Base-by-base conservation (phyloP, 2,888 invertebrate species). In the Apeira syringaria region DNA sequence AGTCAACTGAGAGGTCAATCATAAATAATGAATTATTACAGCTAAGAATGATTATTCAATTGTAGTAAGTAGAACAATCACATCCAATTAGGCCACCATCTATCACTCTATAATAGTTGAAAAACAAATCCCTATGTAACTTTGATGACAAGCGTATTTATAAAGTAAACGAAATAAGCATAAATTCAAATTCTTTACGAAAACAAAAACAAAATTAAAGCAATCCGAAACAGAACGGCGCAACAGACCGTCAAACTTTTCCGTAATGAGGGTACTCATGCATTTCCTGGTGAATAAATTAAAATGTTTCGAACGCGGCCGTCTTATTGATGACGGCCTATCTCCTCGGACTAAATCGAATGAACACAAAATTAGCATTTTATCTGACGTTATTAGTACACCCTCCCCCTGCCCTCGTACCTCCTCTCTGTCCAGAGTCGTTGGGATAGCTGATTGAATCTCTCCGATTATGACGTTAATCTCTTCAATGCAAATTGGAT, bases 341-440 rank as follows among this genome's bases (percentile, higher is more conserved):
- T 80, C 79, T 74, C 59, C 68, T 70, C 65, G 53, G 39, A 65
- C 72, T 70, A 80, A 86, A 88, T 88, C 81, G 84, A 88, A 88
- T 80, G 84, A 86, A 86, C 79, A 88, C 86, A 88, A 85, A 86
- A 88, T 88, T 88, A 81, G 81, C 88, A 88, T 87, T 87, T 88
- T 88, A 87, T 87, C 86, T 81, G 56, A 68, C 80, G 79, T 81
- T 87, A 87, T 87, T 86, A 87, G 84, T 80, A 80, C 51, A 45
- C 53, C 57, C 56, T 43, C 57, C 36, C 45, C 47, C 48, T n/a
- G n/a, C 51, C 39, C 41, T 39, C 49, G 56, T 58, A 61, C 59
- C 58, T 60, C 67, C 64, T 67, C 70, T 66, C 78, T 75, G 79
- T 75, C 78, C 76, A 72, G 70, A 72, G 73, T 73, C 73, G 74